phyloP scores from a whole-genome alignment of 2,113 vertebrate genomes.

The Choloepus hoffmanni region DNA sequence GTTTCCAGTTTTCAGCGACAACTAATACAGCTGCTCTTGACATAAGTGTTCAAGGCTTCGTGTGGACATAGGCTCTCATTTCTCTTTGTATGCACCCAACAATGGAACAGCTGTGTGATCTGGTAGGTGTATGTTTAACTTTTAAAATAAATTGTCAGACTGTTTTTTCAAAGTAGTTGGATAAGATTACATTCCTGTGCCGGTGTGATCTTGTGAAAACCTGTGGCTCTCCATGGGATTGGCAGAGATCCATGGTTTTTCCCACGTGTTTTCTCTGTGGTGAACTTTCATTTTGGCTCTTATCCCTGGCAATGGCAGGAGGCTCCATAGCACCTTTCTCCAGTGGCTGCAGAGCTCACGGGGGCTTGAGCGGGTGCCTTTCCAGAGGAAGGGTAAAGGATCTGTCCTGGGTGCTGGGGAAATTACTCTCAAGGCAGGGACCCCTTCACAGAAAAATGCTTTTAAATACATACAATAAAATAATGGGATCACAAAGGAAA shows the following conservation, averaged over 20 bases:
- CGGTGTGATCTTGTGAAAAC: background rate
- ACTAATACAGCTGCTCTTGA: background rate
- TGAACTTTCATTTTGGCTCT: background rate
- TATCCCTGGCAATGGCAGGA: background rate
- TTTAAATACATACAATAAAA: conserved; percentile 54
- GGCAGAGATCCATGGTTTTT: conserved; percentile 25
- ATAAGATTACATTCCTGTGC: conserved; percentile 13
- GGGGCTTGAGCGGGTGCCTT: background rate
- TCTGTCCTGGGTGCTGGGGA: background rate
- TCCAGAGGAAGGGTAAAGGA: background rate
- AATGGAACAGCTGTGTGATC: background rate
- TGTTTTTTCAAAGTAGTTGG: background rate
- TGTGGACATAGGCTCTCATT: background rate
- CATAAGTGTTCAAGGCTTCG: background rate
- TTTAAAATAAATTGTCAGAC: conserved; percentile 39
- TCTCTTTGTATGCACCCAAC: conserved; percentile 31
- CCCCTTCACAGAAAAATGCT: background rate
- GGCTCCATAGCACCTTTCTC: background rate
- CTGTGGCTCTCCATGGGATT: conserved; percentile 19
- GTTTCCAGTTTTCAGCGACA: background rate
- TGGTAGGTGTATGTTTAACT: background rate
- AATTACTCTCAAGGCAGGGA: background rate
- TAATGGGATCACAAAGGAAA: conserved; percentile 5
- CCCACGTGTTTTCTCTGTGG: background rate
- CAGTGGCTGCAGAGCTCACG: background rate